A percentile compares a stretch with the other conserved stretches of the same genome.
These are phyloP conservation scores for Myopa testacea DNA, from an alignment of 2,888 invertebrate genomes.

Conservation along the genomic window DNA sequence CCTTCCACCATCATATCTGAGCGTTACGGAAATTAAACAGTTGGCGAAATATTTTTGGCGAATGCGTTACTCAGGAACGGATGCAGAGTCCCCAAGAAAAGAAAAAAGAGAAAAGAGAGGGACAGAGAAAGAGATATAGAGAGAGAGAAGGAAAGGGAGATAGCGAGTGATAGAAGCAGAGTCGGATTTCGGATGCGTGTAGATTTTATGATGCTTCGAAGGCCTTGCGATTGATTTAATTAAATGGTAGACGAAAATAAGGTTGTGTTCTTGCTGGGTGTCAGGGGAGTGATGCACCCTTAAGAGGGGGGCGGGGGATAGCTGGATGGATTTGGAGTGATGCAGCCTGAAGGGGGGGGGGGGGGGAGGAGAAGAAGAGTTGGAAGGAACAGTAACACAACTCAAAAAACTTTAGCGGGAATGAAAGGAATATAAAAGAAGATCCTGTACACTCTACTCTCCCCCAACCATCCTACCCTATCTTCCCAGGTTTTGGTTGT, in stretches of 20 bases:
- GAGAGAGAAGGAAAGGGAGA: not conserved
- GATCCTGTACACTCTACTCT: not conserved
- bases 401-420: too few species aligned
- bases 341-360: too few species aligned
- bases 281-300: not conserved
- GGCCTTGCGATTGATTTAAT: conserved; percentile 26
- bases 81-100: not conserved
- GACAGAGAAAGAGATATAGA: not conserved
- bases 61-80: too few species aligned
- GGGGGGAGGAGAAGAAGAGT: too few species aligned
- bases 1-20: too few species aligned
- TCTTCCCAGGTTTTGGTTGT: too few species aligned
- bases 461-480: not conserved
- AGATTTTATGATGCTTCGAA: conserved; percentile 9
- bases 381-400: too few species aligned
- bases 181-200: not conserved
- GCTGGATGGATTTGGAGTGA: too few species aligned
- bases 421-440: too few species aligned
- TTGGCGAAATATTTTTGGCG: too few species aligned
- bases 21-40: too few species aligned
- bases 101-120: not conserved
- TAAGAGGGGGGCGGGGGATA: too few species aligned
- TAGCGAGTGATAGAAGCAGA: not conserved
- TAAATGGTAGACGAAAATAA: not conserved
- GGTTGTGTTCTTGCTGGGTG: not conserved